A percentile compares a stretch with the other conserved stretches of the same genome.
phyloP scores from a whole-genome alignment of 2,888 invertebrate genomes.

The Rotaria macrura region DNA sequence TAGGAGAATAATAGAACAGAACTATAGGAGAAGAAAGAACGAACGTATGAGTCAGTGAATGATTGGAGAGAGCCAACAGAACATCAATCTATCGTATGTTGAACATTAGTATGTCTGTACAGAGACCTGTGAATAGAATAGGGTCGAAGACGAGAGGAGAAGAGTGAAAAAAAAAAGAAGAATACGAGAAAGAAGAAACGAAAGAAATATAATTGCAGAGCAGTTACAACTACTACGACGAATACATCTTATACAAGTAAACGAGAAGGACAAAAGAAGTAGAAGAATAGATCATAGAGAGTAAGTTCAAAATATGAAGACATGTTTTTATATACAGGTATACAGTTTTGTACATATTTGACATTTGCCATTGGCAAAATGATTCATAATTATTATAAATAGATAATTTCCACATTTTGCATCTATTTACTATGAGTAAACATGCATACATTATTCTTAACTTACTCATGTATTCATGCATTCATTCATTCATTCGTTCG shows the following conservation, averaged over 20 bases:
- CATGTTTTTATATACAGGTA: neutral
- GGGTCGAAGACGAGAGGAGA: neutral
- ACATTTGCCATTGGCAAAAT: neutral
- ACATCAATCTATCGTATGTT: neutral
- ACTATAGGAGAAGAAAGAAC: neutral
- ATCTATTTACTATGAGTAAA: neutral
- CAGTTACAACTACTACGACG: neutral
- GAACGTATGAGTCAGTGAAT: neutral
- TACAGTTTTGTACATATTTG: neutral
- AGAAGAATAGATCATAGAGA: neutral
- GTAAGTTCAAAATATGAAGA: neutral
- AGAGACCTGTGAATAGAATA: neutral
- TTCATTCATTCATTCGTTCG: neutral
- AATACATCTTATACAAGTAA: neutral
- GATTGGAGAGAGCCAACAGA: neutral
- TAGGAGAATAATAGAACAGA: neutral
- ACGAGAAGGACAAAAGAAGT: neutral
- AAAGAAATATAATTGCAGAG: neutral
- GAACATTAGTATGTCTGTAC: neutral
- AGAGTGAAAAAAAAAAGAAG: neutral
- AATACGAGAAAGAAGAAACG: neutral
- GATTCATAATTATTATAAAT: neutral
- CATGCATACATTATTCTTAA: neutral
- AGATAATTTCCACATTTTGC: neutral
- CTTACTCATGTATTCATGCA: neutral